A percentile compares a stretch with the other conserved stretches of the same genome.
These are phyloP conservation scores for Cotesia chilonis DNA, from an alignment of 1,140 invertebrate species.

Conservation along the genomic window DNA sequence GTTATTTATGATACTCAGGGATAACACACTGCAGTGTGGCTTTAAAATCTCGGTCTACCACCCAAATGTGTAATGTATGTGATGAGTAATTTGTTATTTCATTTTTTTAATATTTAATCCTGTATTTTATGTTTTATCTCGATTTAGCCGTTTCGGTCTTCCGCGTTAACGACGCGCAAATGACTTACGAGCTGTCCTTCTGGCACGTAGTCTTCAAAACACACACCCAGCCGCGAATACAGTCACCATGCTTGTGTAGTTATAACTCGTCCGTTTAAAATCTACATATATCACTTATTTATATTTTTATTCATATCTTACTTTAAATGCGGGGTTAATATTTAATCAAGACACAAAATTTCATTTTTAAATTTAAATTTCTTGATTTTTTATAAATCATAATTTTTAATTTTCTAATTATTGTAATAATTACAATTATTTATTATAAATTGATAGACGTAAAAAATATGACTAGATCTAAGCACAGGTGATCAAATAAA, in stretches of 20 bases:
- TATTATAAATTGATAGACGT: too few relatives aligned
- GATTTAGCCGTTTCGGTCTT: constrained; percentile 33
- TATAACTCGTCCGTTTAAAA: constrained; percentile 16
- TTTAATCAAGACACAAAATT: too few relatives aligned
- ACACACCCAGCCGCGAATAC: constrained; percentile 31
- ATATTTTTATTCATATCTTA: too few relatives aligned
- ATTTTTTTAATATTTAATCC: not conserved
- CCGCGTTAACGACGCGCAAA: constrained; percentile 44
- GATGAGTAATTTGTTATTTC: not conserved
- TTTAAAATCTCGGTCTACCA: constrained; percentile 26
- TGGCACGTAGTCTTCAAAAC: constrained; percentile 14
- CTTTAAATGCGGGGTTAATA: too few relatives aligned
- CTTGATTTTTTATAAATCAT: too few relatives aligned
- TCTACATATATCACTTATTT: not conserved
- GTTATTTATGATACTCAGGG: constrained; percentile 13
- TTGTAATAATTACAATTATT: too few relatives aligned
- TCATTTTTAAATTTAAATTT: too few relatives aligned
- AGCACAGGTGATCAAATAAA: too few relatives aligned
- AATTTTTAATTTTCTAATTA: too few relatives aligned
- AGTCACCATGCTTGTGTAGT: constrained; percentile 33
- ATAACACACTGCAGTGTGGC: constrained; percentile 6
- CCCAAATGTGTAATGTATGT: constrained; percentile 16
- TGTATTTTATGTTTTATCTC: constrained; percentile 29
- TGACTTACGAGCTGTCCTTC: constrained; percentile 39
- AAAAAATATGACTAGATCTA: too few relatives aligned